Base-by-base conservation (phyloP, 2,113 vertebrate species). In the Xenopus laevis region DNA sequence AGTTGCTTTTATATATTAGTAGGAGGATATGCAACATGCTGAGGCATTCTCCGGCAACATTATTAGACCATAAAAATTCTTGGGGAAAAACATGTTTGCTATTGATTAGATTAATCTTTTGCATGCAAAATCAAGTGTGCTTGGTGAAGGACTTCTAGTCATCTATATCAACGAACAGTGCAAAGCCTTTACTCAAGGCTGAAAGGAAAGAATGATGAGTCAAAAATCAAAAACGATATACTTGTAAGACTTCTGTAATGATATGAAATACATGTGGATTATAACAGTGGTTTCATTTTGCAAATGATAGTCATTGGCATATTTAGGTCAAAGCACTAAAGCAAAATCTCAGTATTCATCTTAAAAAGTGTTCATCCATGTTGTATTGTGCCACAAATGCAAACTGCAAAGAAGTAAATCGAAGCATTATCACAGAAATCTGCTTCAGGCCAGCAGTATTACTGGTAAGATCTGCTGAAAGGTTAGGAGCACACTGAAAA, bases 301-400 rank as follows among this genome's bases (percentile, higher is more conserved):
- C 62, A 57, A 73, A 73, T 73, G 71, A 73, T 65, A 73, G 71
- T 73, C 71, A 65, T 73, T 73, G 71, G 71, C 71, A 73, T 73
- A 73, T 73, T 72, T 73, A 73, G 71, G 71, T 73, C 71, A 73
- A 50, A 73, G 62, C 71, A 65, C 27, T 73, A 61, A 63, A 73
- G 71, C 71, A 72, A 55, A n/a, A 72, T 72, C 71, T 71, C 68
- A 63, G 9, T 72, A 52, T 64, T 72, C 59, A 72, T 72, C 60
- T 65, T 61, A n/a, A 65, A 55, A 72, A 65, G 71, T 72, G 27
- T 60, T 72, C 71, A 72, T 55, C 61, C 71, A 72, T 72, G 71
- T 72, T 53, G 60, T 65, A 72, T 72, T 65, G 62, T 73, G 62
- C 65, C 62, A 65, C 50, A 73, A 73, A 73, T 65, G 44, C 71